Base-by-base conservation (phyloP, 2,113 vertebrate genomes). In the Phocoena sinus region DNA sequence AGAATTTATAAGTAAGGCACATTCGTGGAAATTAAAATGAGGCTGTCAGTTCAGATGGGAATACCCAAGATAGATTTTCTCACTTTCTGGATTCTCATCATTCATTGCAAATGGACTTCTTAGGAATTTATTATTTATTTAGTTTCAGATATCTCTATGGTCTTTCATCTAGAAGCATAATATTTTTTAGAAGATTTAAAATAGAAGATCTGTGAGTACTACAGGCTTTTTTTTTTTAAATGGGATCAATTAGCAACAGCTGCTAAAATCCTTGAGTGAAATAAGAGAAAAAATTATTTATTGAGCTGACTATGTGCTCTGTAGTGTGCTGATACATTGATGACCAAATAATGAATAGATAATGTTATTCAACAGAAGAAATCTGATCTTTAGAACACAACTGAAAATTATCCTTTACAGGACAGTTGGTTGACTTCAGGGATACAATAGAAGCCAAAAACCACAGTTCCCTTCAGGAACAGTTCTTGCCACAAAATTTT, bases 91-190 rank as follows among this genome's bases (percentile, higher is more conserved):
- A 67, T 77, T 79, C 50, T 96, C 65, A 86, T 88, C 31, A 82
- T 76, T 96, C 90, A 94, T 91, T 96, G 83, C 95, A 96, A 94
- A 79, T 79, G 68, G 41, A 89, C 88, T 90, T 90, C 80, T 88
- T 73, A n/a, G 63, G n/a, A 85, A 80, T 93, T 81, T 96, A 95
- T 94, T 91, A 89, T 84, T 73, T 77, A 97, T 89, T 91, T 94
- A 28, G 28, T 71, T 90, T 92, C 33, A 95, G 36, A 83, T 94
- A 81, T 71, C 31, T 82, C 31, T 84, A 84, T 84, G 67, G 17
- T 84, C 82, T 91, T 93, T 82, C 28, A 47, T 89, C 79, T 65
- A 90, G 38, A 95, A 68, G 11, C 26, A 73, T 18, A 65, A 13
- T 84, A 67, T 9, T 44, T 94, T 97, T 84, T 68, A 76, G 73